Base-by-base conservation (phyloP, 2,113 vertebrate species). In the Physeter macrocephalus region DNA sequence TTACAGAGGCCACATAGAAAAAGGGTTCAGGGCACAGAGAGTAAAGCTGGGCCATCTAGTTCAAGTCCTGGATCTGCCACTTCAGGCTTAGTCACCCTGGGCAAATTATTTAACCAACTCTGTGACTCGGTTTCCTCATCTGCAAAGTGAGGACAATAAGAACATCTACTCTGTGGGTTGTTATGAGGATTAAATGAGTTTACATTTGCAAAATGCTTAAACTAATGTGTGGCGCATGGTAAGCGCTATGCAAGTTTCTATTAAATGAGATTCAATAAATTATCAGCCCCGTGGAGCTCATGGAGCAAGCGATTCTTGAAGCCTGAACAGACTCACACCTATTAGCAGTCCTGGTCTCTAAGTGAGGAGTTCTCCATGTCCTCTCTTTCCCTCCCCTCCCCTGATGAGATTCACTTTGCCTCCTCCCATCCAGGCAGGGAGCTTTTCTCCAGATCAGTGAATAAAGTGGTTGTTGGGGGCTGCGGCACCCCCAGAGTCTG, bases 51-150 rank as follows among this genome's bases (percentile, higher is more conserved):
- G 43, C 17, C 23, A 69, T 52, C 72, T 71, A 25, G 66, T 46
- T 66, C 8, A 52, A 71, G 39, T 67, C 66, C 34, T 80, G 43
- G 18, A 14, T 71, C 27, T 75, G 29, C 41, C 36, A 39, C 64
- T 46, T 62, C 8, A 14, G 23, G 29, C 11, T 11, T 27, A 7
- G 18, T 54, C 36, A 29, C 15, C 21, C 21, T 59, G 39, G 61
- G 57, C 36, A 69, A 67, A 57, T 57, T 46, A 66, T 27, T 72
- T 81, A 64, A 64, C 62, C 62, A 49, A 23, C 34, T 69, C 49
- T 20, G 84, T 52, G 93, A 62, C 93, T 89, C 83, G 57, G 83
- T 92, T 92, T 96, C 34, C 67, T 62, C 57, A 72, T 72, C 78
- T 67, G 72, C 31, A 72, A 72, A 67, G 23, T 34, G 31, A 64